A percentile compares a stretch with the other conserved stretches of the same genome.
Conservation (phyloP, 2,888 invertebrate genomes). For the Caradrina kadenii region DNA sequence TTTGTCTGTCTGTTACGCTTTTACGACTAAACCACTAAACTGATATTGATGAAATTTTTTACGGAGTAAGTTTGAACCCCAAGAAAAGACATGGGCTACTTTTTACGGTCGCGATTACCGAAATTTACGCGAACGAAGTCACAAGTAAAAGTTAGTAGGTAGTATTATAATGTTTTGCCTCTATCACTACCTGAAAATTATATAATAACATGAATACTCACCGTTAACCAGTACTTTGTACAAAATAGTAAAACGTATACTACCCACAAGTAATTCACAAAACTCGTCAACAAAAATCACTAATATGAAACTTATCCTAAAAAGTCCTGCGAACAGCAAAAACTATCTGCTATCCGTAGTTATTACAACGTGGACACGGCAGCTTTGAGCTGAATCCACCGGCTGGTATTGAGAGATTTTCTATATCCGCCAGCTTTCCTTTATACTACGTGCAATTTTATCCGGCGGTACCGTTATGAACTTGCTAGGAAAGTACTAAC, state of each 20-base stretch:
- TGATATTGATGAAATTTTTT: too few species aligned
- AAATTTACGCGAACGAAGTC: too few species aligned
- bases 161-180: too few species aligned
- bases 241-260: background rate
- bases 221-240: too few species aligned
- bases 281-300: constrained; percentile 14
- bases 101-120: too few species aligned
- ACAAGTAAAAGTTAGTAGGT: too few species aligned
- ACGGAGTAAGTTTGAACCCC: too few species aligned
- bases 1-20: too few species aligned
- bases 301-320: constrained; percentile 41
- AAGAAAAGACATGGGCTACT: too few species aligned
- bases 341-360: constrained; percentile 70
- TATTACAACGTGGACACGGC: constrained; percentile 80
- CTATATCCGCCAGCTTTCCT: constrained; percentile 90
- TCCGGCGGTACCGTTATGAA: constrained; percentile 86
- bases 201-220: too few species aligned
- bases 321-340: constrained; percentile 51
- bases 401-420: constrained; percentile 89
- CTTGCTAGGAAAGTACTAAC: constrained; percentile 67
- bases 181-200: too few species aligned
- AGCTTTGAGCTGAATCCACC: constrained; percentile 83
- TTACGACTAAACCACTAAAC: too few species aligned
- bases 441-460: constrained; percentile 90
- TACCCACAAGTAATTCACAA: background rate